Evolutionary conservation across 2,113 vertebrate species (phyloP).

Genomic region (Ictalurus punctatus): DNA sequence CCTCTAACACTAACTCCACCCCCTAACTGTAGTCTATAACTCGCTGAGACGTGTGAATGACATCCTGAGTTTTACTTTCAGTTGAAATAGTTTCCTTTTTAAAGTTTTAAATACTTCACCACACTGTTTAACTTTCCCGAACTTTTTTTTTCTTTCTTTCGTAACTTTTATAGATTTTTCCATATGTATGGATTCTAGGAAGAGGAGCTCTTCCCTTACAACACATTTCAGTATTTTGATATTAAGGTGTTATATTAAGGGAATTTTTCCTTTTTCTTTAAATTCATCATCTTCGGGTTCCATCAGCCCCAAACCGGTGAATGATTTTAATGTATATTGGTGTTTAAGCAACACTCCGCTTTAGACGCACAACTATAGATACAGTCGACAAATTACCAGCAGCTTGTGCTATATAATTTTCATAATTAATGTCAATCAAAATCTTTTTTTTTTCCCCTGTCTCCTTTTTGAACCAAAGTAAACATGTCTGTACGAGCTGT

Average conservation of each 20-base stretch:
- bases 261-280: too few relatives aligned
- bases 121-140: neutral
- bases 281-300: neutral
- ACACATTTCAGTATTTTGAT: neutral
- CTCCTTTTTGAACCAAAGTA: neutral
- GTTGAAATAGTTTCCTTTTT: neutral
- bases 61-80: neutral
- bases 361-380: constrained; percentile 84
- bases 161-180: neutral
- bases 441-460: neutral
- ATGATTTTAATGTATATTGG: neutral
- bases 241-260: neutral
- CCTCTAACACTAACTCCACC: neutral
- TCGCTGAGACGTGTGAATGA: neutral
- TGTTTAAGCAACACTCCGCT: constrained; percentile 72
- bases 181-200: neutral
- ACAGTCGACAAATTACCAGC: constrained; percentile 72
- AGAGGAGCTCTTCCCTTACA: neutral
- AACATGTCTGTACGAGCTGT: neutral
- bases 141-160: too few relatives aligned
- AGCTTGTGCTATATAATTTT: constrained; percentile 86
- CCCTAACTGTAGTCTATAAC: neutral
- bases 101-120: neutral
- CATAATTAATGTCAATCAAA: constrained; percentile 15
- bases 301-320: neutral